Base-by-base conservation (phyloP, 2,888 invertebrate species). In the Hemithea aestivaria region DNA sequence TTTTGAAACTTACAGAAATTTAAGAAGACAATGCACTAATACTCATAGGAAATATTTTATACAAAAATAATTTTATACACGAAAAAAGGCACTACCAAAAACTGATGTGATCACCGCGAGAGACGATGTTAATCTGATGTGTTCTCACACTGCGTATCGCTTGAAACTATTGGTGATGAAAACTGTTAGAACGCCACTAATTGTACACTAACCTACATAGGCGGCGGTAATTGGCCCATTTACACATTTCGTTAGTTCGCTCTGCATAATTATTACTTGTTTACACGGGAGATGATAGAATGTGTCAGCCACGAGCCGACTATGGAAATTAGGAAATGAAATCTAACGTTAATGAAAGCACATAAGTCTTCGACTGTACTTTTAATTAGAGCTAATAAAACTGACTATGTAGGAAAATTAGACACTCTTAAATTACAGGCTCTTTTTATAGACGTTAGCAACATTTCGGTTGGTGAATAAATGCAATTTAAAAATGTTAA, bases 171-270 rank as follows among this genome's bases (percentile, higher is more conserved):
- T 70, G 80, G 73, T 82, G 82, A 85, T 87, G 84, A 81, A 84
- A 85, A 81, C 79, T 80, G 82, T 85, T 85, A 85, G 85, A 83
- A 69, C 62, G 61, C 66, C 66, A 82, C 85, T 87, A 87, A 87
- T 85, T 87, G 84, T 75, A 67, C 73, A 59, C 74, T 73, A 83
- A 82, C 84, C 84, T 84, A 84, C 85, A 85, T 85, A 74, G 67
- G 53, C 68, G 60, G 65, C 79, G 84, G 84, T 87, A 87, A 87
- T 87, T 87, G 87, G 70, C 64, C 84, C 81, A 87, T 87, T 85
- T 87, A 85, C 85, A 85, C 83, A 73, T 83, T 81, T 83, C 65
- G 85, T 85, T 85, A 87, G 87, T 78, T 72, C 59, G 61, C 59
- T 68, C 64, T 73, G 77, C 73, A 80, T 85, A 87, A 87, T 85